Evolutionary conservation across 2,797 vertebrate species (phyloP).

Genomic region (Brachyalestes nurse): DNA sequence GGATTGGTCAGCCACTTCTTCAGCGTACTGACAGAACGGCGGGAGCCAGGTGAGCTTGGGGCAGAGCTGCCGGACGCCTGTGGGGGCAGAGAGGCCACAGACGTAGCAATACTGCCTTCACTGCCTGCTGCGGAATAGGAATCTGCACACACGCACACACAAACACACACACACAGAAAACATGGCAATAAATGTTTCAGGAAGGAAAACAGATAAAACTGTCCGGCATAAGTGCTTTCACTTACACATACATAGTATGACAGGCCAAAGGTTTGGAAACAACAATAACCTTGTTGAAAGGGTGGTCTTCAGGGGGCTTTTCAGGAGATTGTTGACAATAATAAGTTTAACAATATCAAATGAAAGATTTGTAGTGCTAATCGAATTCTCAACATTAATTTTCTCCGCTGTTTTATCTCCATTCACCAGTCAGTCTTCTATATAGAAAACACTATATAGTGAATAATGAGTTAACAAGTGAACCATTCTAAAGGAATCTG

Average conservation of each 20-base stretch:
- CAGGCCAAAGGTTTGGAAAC: background rate
- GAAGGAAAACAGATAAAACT: slow-evolving; percentile 42
- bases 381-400: too few species aligned
- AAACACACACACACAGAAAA: background rate
- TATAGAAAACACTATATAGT: too few species aligned
- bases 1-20: slow-evolving; percentile 93
- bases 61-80: slow-evolving; percentile 86
- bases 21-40: slow-evolving; percentile 86
- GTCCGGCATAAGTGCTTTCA: slow-evolving; percentile 31
- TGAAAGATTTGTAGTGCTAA: background rate
- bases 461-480: too few species aligned
- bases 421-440: too few species aligned
- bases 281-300: background rate
- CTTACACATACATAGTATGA: background rate
- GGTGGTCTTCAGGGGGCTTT: background rate
- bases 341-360: background rate
- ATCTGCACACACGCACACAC: slow-evolving; percentile 71
- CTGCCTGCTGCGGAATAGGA: slow-evolving; percentile 90
- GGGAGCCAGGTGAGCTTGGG: slow-evolving; percentile 86
- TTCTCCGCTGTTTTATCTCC: too few species aligned
- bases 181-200: slow-evolving; percentile 21
- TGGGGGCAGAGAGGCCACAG: slow-evolving; percentile 85
- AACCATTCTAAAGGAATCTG: too few species aligned
- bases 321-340: background rate
- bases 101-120: slow-evolving; percentile 90